These are phyloP conservation scores for Etheostoma cragini DNA, from an alignment of 2,113 vertebrate genomes.

Conservation along the genomic window DNA sequence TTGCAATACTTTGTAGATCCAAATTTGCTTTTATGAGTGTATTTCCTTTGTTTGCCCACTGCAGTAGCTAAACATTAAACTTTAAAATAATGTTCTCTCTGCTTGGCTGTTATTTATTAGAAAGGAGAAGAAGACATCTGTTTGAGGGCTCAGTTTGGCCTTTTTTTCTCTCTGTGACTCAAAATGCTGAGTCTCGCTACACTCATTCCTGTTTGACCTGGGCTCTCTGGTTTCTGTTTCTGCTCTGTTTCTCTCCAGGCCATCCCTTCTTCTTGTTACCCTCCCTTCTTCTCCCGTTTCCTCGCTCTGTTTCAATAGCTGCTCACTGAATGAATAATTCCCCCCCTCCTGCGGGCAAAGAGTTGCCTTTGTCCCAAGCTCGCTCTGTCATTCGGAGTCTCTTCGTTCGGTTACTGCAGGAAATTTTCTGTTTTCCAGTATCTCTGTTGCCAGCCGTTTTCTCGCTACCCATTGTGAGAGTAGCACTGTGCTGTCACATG, in stretches of 20 bases:
- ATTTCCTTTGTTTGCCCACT: constrained; percentile 6
- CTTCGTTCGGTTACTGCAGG: constrained; percentile 18
- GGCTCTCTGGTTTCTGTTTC: constrained; percentile 20
- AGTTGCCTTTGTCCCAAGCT: constrained; percentile 51
- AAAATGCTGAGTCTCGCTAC: constrained; percentile 71
- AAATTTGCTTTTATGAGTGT: constrained; percentile 11
- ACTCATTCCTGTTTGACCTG: constrained; percentile 65
- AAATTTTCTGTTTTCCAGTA: constrained; percentile 32
- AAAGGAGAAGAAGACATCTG: constrained; percentile 40
- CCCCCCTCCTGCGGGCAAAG: constrained; percentile 49
- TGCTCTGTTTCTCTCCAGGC: constrained; percentile 36
- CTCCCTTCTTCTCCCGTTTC: constrained; percentile 30
- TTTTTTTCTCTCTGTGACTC: constrained; percentile 63
- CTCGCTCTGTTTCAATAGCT: constrained; percentile 48
- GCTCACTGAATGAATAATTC: constrained; percentile 56
- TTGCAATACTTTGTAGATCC: constrained; percentile 4
- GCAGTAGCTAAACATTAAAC: constrained; percentile 26
- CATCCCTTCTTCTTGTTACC: constrained; percentile 29
- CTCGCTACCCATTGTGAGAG: constrained; percentile 68
- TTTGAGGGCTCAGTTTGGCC: constrained; percentile 18
- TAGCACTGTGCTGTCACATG: constrained; percentile 73
- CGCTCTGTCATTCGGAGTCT: constrained; percentile 21
- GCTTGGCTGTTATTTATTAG: constrained; percentile 45
- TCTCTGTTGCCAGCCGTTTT: constrained; percentile 42
- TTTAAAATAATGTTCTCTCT: background rate